Conservation (phyloP, 1,140 invertebrate species). For the Coelopa frigida region DNA sequence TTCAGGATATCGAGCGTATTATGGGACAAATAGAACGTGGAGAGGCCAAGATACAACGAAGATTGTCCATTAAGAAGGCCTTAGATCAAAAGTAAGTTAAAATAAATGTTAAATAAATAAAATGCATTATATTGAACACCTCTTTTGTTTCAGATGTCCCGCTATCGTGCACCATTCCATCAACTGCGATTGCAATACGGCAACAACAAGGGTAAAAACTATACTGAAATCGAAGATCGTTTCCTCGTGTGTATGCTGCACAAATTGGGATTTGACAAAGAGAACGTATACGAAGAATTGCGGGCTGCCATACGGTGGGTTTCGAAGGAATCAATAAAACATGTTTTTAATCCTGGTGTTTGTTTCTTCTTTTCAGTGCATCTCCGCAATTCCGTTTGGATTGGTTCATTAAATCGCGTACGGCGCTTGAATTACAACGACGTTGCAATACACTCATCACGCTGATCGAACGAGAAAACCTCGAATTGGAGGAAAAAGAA, state of each 20-base stretch:
- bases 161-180: constrained; percentile 97
- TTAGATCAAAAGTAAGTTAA: constrained; percentile 75
- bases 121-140: not conserved
- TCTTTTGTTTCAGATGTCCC: constrained; percentile 63
- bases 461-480: constrained; percentile 95
- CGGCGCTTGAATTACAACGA: constrained; percentile 91
- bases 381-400: constrained; percentile 97
- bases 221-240: constrained; percentile 97
- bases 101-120: not conserved
- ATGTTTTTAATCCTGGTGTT: too few species aligned
- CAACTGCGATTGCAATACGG: constrained; percentile 95
- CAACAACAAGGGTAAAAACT: constrained; percentile 98
- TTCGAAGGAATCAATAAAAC: too few species aligned
- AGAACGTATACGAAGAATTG: constrained; percentile 98
- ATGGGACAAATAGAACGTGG: constrained; percentile 98
- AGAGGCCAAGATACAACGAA: constrained; percentile 92
- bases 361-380: constrained; percentile 53
- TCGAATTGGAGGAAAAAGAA: constrained; percentile 95
- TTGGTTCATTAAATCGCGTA: constrained; percentile 98
- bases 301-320: constrained; percentile 77
- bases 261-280: constrained; percentile 97
- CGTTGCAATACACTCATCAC: constrained; percentile 97
- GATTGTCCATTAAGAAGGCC: constrained; percentile 94
- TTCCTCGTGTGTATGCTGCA: constrained; percentile 98
- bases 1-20: constrained; percentile 93